A percentile compares a stretch with the other conserved stretches of the same genome.
Evolutionary conservation across 2,113 vertebrate species (phyloP).

Genomic region (Cebidichthys violaceus): DNA sequence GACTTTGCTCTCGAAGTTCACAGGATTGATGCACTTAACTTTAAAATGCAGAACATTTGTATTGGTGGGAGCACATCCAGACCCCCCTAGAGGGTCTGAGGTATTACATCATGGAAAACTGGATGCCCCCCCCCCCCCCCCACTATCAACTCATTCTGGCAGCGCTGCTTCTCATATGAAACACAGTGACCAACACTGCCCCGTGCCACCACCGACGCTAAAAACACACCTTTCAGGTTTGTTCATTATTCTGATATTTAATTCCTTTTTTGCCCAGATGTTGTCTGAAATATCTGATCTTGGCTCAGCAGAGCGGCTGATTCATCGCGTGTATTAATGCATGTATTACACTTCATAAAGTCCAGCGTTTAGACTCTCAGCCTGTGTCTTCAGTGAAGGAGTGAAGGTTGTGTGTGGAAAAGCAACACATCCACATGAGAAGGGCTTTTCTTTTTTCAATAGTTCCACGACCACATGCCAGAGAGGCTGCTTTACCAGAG

Average conservation of each 20-base stretch:
- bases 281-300: not conserved
- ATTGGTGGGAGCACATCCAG: not conserved
- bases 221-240: not conserved
- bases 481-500: conserved; percentile 19
- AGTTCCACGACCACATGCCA: conserved; percentile 10
- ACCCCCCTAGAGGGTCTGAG: not conserved
- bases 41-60: not conserved
- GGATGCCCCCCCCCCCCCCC: not conserved
- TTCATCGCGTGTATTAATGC: not conserved
- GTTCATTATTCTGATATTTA: not conserved
- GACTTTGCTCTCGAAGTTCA: not conserved
- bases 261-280: not conserved
- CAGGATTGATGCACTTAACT: not conserved
- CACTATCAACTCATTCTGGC: too few species aligned
- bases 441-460: not conserved
- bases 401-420: conserved; percentile 2
- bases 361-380: not conserved
- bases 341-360: not conserved
- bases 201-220: not conserved
- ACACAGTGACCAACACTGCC: not conserved
- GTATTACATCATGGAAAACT: not conserved
- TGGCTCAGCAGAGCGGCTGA: not conserved
- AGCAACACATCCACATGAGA: conserved; percentile 34
- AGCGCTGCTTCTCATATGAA: not conserved
- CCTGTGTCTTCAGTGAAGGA: not conserved